Evolutionary conservation across 2,797 vertebrate genomes (phyloP).

Genomic region (Malacoraja senta): DNA sequence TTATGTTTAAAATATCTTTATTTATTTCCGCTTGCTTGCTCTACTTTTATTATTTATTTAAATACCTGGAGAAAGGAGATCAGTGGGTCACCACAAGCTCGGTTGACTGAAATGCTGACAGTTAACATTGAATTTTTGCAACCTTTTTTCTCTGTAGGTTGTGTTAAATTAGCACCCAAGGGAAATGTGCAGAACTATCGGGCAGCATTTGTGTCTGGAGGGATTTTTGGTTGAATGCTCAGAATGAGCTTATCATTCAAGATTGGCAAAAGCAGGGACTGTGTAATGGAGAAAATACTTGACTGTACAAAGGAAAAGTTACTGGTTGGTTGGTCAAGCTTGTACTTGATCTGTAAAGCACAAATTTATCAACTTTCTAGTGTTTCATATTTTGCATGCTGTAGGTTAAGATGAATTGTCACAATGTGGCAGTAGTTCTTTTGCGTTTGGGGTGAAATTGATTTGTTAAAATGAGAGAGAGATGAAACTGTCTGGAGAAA

Average conservation of each 20-base stretch:
- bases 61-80: not conserved
- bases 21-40: not conserved
- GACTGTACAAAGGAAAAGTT: not conserved
- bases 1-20: not conserved
- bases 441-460: slow-evolving; percentile 18
- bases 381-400: slow-evolving; percentile 1
- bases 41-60: not conserved
- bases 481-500: slow-evolving; percentile 14
- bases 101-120: slow-evolving; percentile 14
- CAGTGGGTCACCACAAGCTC: not conserved
- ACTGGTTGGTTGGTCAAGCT: slow-evolving; percentile 20
- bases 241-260: slow-evolving; percentile 31
- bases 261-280: slow-evolving; percentile 21
- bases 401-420: not conserved
- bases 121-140: slow-evolving; percentile 30
- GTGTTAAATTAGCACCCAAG: slow-evolving; percentile 35
- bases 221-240: slow-evolving; percentile 13
- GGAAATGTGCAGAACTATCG: slow-evolving; percentile 31
- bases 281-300: slow-evolving; percentile 28
- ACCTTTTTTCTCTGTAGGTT: not conserved
- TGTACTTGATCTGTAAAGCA: slow-evolving; percentile 17
- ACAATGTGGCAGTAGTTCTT: not conserved
- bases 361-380: not conserved
- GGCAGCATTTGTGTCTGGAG: slow-evolving; percentile 7
- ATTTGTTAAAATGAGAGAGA: slow-evolving; percentile 10